phyloP scores from a whole-genome alignment of 92 coral and sea anemone species.

The Parazoanthus swiftii region DNA sequence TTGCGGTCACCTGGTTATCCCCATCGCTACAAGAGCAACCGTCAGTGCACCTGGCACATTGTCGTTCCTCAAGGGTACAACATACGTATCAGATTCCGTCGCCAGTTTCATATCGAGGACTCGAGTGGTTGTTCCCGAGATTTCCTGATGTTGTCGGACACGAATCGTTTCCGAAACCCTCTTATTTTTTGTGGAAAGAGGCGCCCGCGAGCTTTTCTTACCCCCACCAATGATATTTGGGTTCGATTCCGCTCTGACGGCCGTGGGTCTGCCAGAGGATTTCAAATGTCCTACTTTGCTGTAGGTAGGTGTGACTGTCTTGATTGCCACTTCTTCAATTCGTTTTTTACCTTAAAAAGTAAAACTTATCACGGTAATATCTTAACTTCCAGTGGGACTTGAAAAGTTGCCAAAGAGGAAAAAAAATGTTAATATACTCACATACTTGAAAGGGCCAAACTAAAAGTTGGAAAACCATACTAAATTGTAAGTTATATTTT shows the following conservation, averaged over 20 bases:
- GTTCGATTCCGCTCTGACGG: slow-evolving; percentile 79
- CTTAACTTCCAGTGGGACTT: too few species aligned
- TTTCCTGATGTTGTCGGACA: slow-evolving; percentile 75
- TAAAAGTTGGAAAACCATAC: too few species aligned
- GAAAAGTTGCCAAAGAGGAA: too few species aligned
- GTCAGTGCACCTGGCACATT: slow-evolving; percentile 84
- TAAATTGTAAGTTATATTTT: too few species aligned
- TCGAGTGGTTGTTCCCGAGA: slow-evolving; percentile 82
- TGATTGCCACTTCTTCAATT: not conserved
- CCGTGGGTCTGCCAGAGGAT: slow-evolving; percentile 75
- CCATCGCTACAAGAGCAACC: slow-evolving; percentile 60
- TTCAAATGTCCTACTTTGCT: slow-evolving; percentile 74
- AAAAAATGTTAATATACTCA: too few species aligned
- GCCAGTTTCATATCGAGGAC: slow-evolving; percentile 76
- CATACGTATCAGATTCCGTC: slow-evolving; percentile 82
- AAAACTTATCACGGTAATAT: too few species aligned
- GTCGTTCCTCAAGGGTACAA: slow-evolving; percentile 89
- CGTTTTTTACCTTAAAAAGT: too few species aligned
- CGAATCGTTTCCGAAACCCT: slow-evolving; percentile 71
- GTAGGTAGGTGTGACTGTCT: slow-evolving; percentile 61
- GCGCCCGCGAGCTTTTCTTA: slow-evolving; percentile 69
- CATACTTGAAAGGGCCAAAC: too few species aligned
- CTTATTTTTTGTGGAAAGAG: slow-evolving; percentile 73
- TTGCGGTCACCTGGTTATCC: slow-evolving; percentile 95
- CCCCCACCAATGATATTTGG: slow-evolving; percentile 81